These are phyloP conservation scores for Eretmocerus hayati DNA, from an alignment of 2,888 invertebrate species.

Conservation along the genomic window DNA sequence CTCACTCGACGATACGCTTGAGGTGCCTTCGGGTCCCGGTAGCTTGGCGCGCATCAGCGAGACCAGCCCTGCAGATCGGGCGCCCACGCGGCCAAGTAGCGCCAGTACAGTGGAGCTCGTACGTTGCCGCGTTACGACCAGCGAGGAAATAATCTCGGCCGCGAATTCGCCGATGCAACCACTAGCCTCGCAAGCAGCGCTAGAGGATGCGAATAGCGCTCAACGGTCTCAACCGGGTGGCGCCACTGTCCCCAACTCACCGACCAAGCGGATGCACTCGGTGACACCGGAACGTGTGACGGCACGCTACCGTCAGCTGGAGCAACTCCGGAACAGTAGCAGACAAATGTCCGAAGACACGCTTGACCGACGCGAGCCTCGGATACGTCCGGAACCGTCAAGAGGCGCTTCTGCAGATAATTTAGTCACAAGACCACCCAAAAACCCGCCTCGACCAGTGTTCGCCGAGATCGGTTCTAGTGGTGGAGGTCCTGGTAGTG, in stretches of 20 bases:
- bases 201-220: not conserved
- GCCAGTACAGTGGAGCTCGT: slow-evolving; percentile 35
- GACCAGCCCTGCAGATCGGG: slow-evolving; percentile 14
- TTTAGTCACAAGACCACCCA: slow-evolving; percentile 24
- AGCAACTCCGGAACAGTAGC: slow-evolving; percentile 17
- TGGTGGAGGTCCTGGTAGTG: slow-evolving; percentile 11
- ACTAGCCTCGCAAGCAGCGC: not conserved
- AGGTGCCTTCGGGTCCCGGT: slow-evolving; percentile 35
- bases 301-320: slow-evolving; percentile 18
- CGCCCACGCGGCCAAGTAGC: slow-evolving; percentile 20
- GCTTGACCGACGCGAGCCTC: slow-evolving; percentile 30
- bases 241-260: slow-evolving; percentile 35
- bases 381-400: slow-evolving; percentile 31
- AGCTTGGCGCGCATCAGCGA: slow-evolving; percentile 33
- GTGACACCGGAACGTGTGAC: slow-evolving; percentile 22
- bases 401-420: slow-evolving; percentile 40
- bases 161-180: slow-evolving; percentile 29
- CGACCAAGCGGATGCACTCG: slow-evolving; percentile 33
- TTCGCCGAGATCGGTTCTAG: slow-evolving; percentile 13
- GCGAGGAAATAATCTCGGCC: slow-evolving; percentile 37
- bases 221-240: slow-evolving; percentile 24
- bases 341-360: slow-evolving; percentile 37
- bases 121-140: slow-evolving; percentile 41
- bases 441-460: slow-evolving; percentile 15
- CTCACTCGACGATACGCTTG: slow-evolving; percentile 37